Evolutionary conservation across 2,113 vertebrate genomes (phyloP).

Genomic region (Gallinago jamesoni): DNA sequence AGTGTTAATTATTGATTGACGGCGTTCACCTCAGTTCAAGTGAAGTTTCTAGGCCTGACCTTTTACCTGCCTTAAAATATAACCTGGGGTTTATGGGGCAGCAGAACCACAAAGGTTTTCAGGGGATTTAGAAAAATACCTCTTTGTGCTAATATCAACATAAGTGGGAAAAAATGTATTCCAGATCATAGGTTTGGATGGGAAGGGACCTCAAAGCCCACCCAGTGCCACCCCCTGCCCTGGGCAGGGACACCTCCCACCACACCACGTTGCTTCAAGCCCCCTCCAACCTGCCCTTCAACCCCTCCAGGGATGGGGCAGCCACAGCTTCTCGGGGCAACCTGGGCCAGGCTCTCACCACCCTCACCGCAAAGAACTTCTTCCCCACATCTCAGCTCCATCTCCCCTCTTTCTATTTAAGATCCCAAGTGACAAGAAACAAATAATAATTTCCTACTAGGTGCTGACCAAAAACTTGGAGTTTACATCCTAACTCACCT

Average conservation of each 20-base stretch:
- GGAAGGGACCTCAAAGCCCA: too few species aligned
- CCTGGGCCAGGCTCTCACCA: too few species aligned
- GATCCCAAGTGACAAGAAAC: background rate
- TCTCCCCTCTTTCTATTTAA: too few species aligned
- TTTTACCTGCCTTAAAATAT: slow-evolving; percentile 1
- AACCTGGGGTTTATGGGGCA: background rate
- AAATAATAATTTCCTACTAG: background rate
- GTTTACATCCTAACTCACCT: background rate
- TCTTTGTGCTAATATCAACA: background rate
- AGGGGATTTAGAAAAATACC: background rate
- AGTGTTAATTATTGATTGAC: slow-evolving; percentile 66
- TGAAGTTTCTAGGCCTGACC: background rate
- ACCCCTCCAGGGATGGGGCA: too few species aligned
- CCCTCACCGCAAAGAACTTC: too few species aligned
- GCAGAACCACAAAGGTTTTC: background rate
- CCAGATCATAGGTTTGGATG: background rate
- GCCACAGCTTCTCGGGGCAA: too few species aligned
- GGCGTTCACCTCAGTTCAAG: background rate
- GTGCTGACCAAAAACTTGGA: background rate
- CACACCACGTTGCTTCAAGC: too few species aligned
- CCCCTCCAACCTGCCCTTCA: too few species aligned
- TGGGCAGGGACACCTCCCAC: too few species aligned
- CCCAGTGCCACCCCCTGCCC: too few species aligned
- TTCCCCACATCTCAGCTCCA: too few species aligned
- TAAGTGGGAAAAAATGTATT: background rate